Percentiles rank a stretch among this genome's conserved stretches.
phyloP scores from a whole-genome alignment of 2,888 invertebrate species.

The Dynastes tityus region DNA sequence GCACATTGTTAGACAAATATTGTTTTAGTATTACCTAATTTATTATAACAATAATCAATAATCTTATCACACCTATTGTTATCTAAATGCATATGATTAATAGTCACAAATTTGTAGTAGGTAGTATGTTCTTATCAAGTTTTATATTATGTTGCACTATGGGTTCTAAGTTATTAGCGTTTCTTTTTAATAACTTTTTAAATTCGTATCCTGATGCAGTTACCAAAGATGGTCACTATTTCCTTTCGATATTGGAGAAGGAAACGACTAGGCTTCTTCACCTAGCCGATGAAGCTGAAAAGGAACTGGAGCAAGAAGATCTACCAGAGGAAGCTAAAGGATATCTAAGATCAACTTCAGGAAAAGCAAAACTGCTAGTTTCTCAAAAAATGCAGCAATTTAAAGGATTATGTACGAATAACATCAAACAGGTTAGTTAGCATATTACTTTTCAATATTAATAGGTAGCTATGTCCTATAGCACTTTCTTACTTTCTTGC shows the following conservation, averaged over 20 bases:
- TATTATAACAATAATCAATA: slow-evolving; percentile 15
- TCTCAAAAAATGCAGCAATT: slow-evolving; percentile 97
- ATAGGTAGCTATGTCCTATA: too few species aligned
- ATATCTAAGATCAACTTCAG: slow-evolving; percentile 88
- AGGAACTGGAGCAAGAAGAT: slow-evolving; percentile 74
- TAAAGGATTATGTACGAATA: slow-evolving; percentile 77
- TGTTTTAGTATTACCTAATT: slow-evolving; percentile 17
- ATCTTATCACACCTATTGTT: slow-evolving; percentile 37
- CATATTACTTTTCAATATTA: background rate
- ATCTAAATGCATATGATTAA: slow-evolving; percentile 39
- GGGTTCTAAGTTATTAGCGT: slow-evolving; percentile 21
- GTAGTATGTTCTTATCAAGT: slow-evolving; percentile 19
- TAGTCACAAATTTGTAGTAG: background rate
- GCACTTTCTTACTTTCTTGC: too few species aligned
- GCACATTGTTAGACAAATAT: background rate
- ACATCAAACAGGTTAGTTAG: slow-evolving; percentile 65
- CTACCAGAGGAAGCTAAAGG: slow-evolving; percentile 87
- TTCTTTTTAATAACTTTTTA: slow-evolving; percentile 19
- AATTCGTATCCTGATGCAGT: slow-evolving; percentile 55
- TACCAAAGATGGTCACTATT: slow-evolving; percentile 85
- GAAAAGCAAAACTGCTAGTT: slow-evolving; percentile 91
- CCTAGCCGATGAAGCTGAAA: slow-evolving; percentile 80
- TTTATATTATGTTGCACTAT: slow-evolving; percentile 17
- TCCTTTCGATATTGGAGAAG: slow-evolving; percentile 81
- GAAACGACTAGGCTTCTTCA: slow-evolving; percentile 82